A percentile compares a stretch with the other conserved stretches of the same genome.
Conservation (phyloP, 2,888 invertebrate genomes). For the Thyatira batis region DNA sequence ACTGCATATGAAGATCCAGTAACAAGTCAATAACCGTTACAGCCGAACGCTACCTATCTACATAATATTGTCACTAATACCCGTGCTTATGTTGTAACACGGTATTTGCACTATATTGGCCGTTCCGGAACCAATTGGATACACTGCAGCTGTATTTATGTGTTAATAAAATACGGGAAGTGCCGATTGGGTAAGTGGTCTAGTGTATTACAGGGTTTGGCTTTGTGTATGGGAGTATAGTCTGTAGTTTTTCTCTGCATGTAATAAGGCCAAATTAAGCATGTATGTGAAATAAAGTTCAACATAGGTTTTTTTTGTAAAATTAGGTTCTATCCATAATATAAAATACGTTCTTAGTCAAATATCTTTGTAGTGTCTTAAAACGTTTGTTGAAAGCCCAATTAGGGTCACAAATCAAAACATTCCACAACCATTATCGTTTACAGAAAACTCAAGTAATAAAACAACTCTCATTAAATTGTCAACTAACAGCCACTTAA, state of each 20-base stretch:
- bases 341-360: too few species aligned
- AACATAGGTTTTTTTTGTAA: too few species aligned
- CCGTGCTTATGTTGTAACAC: constrained; percentile 2
- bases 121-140: constrained; percentile 16
- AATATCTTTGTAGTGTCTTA: too few species aligned
- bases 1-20: constrained; percentile 19
- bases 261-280: too few species aligned
- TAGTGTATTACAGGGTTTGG: neutral
- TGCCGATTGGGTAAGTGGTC: constrained; percentile 8
- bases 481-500: constrained; percentile 1
- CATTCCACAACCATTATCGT: neutral
- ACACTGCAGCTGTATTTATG: constrained; percentile 16
- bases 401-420: neutral
- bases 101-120: constrained; percentile 1
- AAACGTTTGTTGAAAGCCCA: neutral
- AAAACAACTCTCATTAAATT: constrained; percentile 3
- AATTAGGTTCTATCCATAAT: too few species aligned
- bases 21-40: constrained; percentile 36
- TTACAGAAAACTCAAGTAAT: neutral
- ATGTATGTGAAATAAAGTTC: too few species aligned
- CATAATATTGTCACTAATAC: constrained; percentile 18
- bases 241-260: neutral
- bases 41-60: constrained; percentile 15
- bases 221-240: neutral
- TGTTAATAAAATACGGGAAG: constrained; percentile 19